These are phyloP conservation scores for Irena cyanogastra DNA, from an alignment of 2,113 vertebrate species.

Conservation along the genomic window DNA sequence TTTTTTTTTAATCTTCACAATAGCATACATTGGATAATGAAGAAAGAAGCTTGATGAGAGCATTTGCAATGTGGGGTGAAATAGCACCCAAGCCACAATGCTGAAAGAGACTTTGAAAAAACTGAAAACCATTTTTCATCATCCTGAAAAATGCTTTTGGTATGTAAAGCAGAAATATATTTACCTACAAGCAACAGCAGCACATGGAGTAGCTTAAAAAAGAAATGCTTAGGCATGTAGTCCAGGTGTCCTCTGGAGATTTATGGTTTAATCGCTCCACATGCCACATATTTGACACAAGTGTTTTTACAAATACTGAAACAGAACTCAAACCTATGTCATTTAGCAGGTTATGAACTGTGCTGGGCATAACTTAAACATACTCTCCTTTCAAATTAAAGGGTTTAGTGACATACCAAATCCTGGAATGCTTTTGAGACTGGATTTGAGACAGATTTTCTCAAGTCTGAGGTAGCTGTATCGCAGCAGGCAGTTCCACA, in stretches of 20 bases:
- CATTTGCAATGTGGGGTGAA: background rate
- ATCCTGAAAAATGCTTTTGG: background rate
- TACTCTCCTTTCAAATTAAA: background rate
- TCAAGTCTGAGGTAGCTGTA: constrained; percentile 96
- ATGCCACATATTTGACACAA: background rate
- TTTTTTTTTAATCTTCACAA: background rate
- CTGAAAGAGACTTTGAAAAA: background rate
- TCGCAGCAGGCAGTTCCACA: constrained; percentile 95
- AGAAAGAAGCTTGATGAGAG: background rate
- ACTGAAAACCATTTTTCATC: background rate
- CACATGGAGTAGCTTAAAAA: background rate
- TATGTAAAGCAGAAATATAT: background rate
- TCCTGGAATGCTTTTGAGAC: constrained; percentile 90
- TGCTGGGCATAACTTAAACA: background rate
- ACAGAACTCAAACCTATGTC: background rate
- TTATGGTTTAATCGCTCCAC: background rate
- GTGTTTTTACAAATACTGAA: background rate
- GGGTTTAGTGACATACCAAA: constrained; percentile 80
- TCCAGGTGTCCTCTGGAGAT: background rate
- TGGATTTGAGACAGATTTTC: constrained; percentile 97
- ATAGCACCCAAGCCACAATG: background rate
- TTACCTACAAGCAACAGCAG: background rate
- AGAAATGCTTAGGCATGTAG: background rate
- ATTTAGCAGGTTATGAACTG: background rate
- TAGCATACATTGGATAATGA: background rate